A percentile compares a stretch with the other conserved stretches of the same genome.
phyloP scores from a whole-genome alignment of 2,797 vertebrate species.

The Yasuhikotakia modesta region DNA sequence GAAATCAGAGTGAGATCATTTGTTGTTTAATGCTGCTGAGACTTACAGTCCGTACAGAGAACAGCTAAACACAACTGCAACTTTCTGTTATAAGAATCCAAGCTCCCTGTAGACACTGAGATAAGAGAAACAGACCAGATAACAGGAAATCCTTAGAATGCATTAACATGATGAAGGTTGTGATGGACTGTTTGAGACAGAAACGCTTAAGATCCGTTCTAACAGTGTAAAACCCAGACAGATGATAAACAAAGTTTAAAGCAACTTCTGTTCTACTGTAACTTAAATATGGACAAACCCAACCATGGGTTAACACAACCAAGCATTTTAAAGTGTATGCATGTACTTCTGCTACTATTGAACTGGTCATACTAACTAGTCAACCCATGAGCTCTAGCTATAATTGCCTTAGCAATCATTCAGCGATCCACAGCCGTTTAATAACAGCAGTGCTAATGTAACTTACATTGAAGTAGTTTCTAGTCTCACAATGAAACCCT shows the following conservation, averaged over 20 bases:
- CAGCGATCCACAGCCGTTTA: background rate
- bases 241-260: too few relatives aligned
- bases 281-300: too few relatives aligned
- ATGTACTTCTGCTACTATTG: background rate
- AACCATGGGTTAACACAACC: too few relatives aligned
- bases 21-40: constrained; percentile 12
- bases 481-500: background rate
- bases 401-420: background rate
- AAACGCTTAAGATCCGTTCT: background rate
- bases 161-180: background rate
- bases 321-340: too few relatives aligned
- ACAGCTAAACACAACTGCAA: background rate
- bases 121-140: background rate
- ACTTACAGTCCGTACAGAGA: background rate
- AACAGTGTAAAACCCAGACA: too few relatives aligned
- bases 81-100: background rate
- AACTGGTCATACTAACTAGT: background rate
- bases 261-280: too few relatives aligned
- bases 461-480: background rate
- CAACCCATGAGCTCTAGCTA: background rate
- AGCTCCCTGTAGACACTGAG: background rate
- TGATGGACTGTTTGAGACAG: background rate
- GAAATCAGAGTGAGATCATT: constrained; percentile 21
- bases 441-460: background rate
- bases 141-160: background rate